Percentiles rank a stretch among this genome's conserved stretches.
These are phyloP conservation scores for Uria aalge DNA, from an alignment of 2,113 vertebrate species.

Conservation along the genomic window DNA sequence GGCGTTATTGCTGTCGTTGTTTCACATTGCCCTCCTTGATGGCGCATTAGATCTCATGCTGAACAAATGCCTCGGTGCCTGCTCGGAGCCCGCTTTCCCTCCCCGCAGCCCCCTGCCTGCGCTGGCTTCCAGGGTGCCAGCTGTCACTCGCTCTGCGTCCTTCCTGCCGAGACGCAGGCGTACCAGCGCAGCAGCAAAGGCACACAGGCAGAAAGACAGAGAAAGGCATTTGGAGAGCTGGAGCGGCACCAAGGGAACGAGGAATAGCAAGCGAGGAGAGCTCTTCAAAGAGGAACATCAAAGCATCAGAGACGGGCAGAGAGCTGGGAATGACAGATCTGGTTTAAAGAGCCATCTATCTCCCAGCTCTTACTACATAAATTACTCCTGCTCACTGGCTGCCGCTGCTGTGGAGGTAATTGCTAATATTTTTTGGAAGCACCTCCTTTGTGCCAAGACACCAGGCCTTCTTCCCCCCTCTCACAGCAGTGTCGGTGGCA, in stretches of 20 bases:
- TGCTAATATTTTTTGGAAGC: constrained; percentile 15
- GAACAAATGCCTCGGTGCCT: neutral
- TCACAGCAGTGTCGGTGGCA: fast-evolving
- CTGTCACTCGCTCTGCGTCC: neutral
- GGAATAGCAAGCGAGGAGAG: constrained; percentile 17
- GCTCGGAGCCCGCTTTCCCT: fast-evolving
- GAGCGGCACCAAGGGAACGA: constrained; percentile 48
- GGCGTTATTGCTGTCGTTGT: neutral
- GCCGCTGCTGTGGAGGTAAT: neutral
- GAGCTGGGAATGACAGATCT: constrained; percentile 61
- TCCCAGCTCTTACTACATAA: constrained; percentile 63
- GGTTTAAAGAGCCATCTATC: constrained; percentile 72
- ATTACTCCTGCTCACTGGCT: constrained; percentile 29
- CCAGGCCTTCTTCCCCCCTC: neutral
- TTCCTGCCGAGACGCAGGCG: neutral
- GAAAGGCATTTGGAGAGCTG: constrained; percentile 20
- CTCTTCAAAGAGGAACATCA: constrained; percentile 71
- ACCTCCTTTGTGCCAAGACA: neutral
- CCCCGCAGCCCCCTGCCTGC: neutral
- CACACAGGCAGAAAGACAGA: neutral
- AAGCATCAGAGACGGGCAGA: constrained; percentile 42
- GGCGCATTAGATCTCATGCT: neutral
- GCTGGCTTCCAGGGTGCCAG: neutral
- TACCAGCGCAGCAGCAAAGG: neutral
- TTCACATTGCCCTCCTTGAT: neutral